phyloP scores from a whole-genome alignment of 23 tunicate species.

The Clavelina lepadiformis region DNA sequence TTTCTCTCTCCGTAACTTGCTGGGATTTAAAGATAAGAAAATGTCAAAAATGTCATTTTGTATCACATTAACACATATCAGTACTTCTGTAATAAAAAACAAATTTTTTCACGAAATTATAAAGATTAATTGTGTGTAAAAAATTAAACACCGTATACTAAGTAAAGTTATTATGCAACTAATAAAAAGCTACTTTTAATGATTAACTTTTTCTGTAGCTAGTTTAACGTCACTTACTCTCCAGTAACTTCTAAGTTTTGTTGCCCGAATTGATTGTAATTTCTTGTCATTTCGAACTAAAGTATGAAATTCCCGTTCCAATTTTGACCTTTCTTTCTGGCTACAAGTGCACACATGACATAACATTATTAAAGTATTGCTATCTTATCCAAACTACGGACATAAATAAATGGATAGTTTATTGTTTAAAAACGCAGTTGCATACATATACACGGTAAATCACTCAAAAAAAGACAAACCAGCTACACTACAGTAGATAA shows the following conservation, averaged over 20 bases:
- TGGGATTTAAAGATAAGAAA: not conserved
- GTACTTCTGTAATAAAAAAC: too few relatives aligned
- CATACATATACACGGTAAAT: too few relatives aligned
- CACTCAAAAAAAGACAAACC: too few relatives aligned
- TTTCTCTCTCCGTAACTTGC: conserved; percentile 62
- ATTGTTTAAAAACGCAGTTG: too few relatives aligned
- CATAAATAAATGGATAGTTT: not conserved
- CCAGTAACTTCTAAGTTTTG: conserved; percentile 58
- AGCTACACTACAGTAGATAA: too few relatives aligned
- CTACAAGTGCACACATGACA: conserved; percentile 14
- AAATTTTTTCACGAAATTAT: too few relatives aligned
- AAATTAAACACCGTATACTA: not conserved
- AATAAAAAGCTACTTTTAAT: not conserved
- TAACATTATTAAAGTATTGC: not conserved
- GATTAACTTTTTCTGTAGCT: not conserved
- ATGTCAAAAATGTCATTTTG: not conserved
- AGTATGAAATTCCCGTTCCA: conserved; percentile 53
- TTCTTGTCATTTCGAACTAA: conserved; percentile 49
- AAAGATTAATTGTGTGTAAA: not conserved
- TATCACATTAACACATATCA: too few relatives aligned
- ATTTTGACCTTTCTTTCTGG: conserved; percentile 39
- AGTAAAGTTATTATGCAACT: not conserved
- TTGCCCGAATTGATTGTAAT: conserved; percentile 33
- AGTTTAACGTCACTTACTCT: conserved; percentile 7
- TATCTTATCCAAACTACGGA: not conserved